Base-by-base conservation (phyloP, 2,888 invertebrate species). In the Xanthia togata region DNA sequence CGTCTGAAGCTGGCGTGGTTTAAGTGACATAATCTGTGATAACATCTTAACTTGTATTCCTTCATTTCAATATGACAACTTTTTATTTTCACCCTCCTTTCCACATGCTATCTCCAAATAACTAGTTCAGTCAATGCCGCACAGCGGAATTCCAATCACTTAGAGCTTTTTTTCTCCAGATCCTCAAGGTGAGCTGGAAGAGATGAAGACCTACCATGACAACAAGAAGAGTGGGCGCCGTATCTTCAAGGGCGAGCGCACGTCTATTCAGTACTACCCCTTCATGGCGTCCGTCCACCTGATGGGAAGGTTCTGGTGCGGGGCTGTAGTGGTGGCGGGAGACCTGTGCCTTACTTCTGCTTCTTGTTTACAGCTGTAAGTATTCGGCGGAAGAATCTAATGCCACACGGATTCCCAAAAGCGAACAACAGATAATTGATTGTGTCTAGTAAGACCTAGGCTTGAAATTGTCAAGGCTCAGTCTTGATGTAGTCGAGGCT, bases 221-320 rank as follows among this genome's bases (percentile, higher is more conserved):
- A 68, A 38, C 82, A 87, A 89, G 20, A 92, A 91, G 35, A 90
- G 92, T 38, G 94, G 93, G 0, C 87, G 96, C 2, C 92, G 96
- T 0, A 90, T 96, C 60, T 96, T 84, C 86, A 92, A 88, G 53
- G 96, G 96, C 0, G 94, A 95, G 80, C 87, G 95, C 4, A 95
- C 96, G 2, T 92, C 90, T 0, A 89, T 96, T 75, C 89, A 91
- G 64, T 88, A 93, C 81, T 96, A 95, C 73, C 95, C 96, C 0
- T 96, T 96, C 84, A 95, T 96, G 94, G 95, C 90, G 0, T 95
- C 96, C 0, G 86, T 96, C 1, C 96, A 96, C 68, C 90, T 96
- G 3, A 93, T 95, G 94, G 95, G 95, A 0, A 85, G 94, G 44
- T 96, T 96, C 86, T 96, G 96, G 96, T 96, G 96, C 76, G 96